These are phyloP conservation scores for Microctonus hyperodae DNA, from an alignment of 2,888 invertebrate species.

Conservation along the genomic window DNA sequence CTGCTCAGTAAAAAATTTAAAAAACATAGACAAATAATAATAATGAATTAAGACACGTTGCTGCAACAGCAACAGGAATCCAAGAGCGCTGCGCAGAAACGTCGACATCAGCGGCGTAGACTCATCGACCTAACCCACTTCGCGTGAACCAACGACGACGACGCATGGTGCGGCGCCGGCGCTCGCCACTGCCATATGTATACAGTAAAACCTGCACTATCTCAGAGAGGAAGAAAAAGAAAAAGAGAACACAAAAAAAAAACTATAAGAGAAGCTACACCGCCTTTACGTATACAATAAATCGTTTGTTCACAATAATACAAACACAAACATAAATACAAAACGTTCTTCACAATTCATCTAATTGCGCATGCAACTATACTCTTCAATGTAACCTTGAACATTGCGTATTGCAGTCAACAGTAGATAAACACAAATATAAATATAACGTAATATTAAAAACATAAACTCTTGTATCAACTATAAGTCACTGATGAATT, in stretches of 20 bases:
- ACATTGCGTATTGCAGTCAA: background rate
- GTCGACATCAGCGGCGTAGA: constrained; percentile 49
- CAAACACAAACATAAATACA: too few relatives aligned
- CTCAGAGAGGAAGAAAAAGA: background rate
- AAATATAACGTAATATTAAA: background rate
- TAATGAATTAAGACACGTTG: background rate
- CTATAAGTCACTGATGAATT: background rate
- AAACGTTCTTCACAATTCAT: constrained; percentile 5
- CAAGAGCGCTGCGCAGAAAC: constrained; percentile 56
- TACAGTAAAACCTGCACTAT: background rate
- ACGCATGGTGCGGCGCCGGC: constrained; percentile 36
- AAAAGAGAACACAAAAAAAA: background rate
- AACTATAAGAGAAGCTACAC: background rate
- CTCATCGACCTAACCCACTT: constrained; percentile 61
- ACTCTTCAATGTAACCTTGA: constrained; percentile 6
- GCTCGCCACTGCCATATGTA: constrained; percentile 27
- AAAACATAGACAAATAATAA: background rate
- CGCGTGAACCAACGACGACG: constrained; percentile 37
- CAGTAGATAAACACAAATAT: background rate
- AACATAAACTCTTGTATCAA: constrained; percentile 7
- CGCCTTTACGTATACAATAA: background rate
- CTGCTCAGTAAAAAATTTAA: background rate
- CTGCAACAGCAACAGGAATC: constrained; percentile 42
- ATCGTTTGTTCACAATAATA: constrained; percentile 2
- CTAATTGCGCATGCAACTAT: background rate